Evolutionary conservation across 2,113 vertebrate genomes (phyloP).

Genomic region (Globicephala melas): DNA sequence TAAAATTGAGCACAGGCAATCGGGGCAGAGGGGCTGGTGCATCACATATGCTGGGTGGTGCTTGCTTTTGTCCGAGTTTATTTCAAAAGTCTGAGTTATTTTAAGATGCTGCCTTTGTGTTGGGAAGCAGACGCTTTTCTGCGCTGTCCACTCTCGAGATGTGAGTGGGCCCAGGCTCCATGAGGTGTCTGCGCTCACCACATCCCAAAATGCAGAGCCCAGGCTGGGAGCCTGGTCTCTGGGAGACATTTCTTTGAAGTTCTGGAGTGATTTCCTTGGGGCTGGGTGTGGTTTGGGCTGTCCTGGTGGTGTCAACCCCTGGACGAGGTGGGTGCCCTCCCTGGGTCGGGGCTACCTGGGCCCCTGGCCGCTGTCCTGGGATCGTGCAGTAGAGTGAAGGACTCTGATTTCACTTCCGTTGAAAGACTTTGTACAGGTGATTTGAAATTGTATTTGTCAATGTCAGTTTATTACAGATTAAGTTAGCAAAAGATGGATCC

Average conservation of each 20-base stretch:
- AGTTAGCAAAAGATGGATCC: neutral
- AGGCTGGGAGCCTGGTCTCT: too few species aligned
- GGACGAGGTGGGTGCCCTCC: neutral
- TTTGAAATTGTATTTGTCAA: neutral
- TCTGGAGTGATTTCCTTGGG: neutral
- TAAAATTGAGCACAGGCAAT: neutral
- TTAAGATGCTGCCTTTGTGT: conserved; percentile 56
- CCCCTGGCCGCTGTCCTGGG: neutral
- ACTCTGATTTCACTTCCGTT: neutral
- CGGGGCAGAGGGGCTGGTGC: neutral
- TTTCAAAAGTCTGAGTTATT: conserved; percentile 50
- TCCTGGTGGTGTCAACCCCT: neutral
- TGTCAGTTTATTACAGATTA: neutral
- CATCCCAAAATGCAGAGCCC: neutral
- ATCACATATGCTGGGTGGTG: neutral
- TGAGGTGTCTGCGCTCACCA: neutral
- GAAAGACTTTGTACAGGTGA: neutral
- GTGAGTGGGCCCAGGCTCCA: neutral
- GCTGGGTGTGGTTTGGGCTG: too few species aligned
- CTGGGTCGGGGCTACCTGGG: neutral
- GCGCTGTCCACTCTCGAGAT: conserved; percentile 40
- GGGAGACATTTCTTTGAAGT: neutral
- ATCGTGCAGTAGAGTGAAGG: too few species aligned
- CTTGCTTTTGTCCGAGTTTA: neutral
- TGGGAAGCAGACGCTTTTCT: conserved; percentile 7